phyloP scores from a whole-genome alignment of 2,888 invertebrate species.

The Megalurothrips usitatus region DNA sequence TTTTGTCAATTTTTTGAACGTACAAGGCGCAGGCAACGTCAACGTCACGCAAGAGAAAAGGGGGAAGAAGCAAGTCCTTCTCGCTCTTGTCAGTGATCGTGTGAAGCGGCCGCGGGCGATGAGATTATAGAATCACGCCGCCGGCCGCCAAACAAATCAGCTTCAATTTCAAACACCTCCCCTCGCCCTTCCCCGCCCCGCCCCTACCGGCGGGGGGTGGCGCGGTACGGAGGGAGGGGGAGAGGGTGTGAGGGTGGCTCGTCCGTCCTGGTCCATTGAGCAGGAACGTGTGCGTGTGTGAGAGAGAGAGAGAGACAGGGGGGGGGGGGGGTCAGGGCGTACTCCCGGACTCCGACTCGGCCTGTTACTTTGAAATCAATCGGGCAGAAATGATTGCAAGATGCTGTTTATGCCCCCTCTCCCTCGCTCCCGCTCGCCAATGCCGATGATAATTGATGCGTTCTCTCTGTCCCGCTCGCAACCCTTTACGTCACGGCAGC shows the following conservation, averaged over 20 bases:
- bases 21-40: too few relatives aligned
- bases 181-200: not conserved
- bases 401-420: conserved; percentile 7
- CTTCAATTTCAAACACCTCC: conserved; percentile 6
- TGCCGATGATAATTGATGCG: conserved; percentile 1
- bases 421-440: not conserved
- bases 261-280: conserved; percentile 14
- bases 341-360: not conserved
- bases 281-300: not conserved
- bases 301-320: not conserved
- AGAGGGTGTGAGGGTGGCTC: conserved; percentile 7
- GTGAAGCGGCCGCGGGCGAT: too few relatives aligned
- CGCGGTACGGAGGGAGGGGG: not conserved
- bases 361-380: conserved; percentile 12
- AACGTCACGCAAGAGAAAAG: too few relatives aligned
- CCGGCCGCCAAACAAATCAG: not conserved
- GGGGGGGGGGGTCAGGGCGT: not conserved
- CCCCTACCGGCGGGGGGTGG: not conserved
- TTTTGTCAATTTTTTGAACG: too few relatives aligned
- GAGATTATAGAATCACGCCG: not conserved
- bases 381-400: conserved; percentile 22
- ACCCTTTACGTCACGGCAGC: not conserved
- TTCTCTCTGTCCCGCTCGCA: not conserved
- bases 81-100: too few relatives aligned
- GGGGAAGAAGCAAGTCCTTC: too few relatives aligned